phyloP scores from a whole-genome alignment of 2,888 invertebrate genomes.

The Neuroscelio doddi region DNA sequence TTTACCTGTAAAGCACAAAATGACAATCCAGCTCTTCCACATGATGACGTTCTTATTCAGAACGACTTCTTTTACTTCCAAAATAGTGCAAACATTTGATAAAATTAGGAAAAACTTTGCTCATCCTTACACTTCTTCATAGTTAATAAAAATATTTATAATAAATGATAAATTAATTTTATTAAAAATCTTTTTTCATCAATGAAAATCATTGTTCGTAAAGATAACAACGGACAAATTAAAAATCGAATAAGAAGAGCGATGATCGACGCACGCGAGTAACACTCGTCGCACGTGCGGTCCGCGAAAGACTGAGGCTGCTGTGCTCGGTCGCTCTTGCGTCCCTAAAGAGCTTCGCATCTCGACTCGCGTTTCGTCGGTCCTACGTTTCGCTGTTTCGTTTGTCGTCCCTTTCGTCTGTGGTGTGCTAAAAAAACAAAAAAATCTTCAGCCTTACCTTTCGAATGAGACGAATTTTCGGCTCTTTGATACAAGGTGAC shows the following conservation, averaged over 20 bases:
- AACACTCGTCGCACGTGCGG: conserved; percentile 32
- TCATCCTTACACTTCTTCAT: not conserved
- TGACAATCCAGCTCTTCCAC: conserved; percentile 56
- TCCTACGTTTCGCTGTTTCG: conserved; percentile 7
- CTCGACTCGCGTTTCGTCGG: conserved; percentile 25
- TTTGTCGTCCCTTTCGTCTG: conserved; percentile 20
- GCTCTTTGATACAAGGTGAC: conserved; percentile 9
- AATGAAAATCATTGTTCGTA: conserved; percentile 1
- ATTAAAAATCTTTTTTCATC: too few relatives aligned
- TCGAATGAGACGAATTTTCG: conserved; percentile 15
- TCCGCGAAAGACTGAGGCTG: conserved; percentile 38
- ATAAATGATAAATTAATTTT: too few relatives aligned
- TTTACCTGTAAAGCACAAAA: conserved; percentile 63
- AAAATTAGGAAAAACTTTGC: not conserved
- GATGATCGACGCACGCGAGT: conserved; percentile 1
- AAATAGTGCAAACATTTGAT: not conserved
- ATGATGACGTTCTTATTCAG: conserved; percentile 42
- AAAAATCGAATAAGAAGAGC: not conserved
- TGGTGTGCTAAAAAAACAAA: conserved; percentile 17
- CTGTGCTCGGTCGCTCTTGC: conserved; percentile 13
- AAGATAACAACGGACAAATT: not conserved
- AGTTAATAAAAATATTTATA: too few relatives aligned
- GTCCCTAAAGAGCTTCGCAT: conserved; percentile 21
- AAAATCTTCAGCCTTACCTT: conserved; percentile 2
- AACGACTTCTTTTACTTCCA: not conserved